Evolutionary conservation across 2,888 invertebrate species (phyloP).

Genomic region (Pammene aurita): DNA sequence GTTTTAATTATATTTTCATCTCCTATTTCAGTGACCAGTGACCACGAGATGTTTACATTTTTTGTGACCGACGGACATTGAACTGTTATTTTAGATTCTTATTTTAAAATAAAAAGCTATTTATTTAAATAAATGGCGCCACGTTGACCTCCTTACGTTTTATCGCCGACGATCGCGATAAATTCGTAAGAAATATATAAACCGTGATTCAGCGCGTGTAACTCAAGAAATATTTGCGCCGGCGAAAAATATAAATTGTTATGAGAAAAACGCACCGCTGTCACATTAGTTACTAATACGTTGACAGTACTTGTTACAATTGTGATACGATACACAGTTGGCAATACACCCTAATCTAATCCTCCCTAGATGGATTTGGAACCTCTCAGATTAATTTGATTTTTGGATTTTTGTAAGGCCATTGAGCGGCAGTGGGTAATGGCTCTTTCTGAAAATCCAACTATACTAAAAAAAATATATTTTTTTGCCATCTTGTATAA

Average conservation of each 20-base stretch:
- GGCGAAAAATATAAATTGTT: conserved; percentile 35
- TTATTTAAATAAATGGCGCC: conserved; percentile 59
- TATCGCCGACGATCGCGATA: conserved; percentile 68
- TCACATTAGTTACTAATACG: conserved; percentile 11
- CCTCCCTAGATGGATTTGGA: neutral
- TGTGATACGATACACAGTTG: conserved; percentile 6
- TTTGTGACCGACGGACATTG: conserved; percentile 46
- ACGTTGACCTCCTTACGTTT: conserved; percentile 74
- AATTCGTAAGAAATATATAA: conserved; percentile 65
- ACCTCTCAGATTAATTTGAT: too few species aligned
- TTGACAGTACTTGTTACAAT: conserved; percentile 1
- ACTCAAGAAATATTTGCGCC: conserved; percentile 69
- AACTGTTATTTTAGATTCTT: conserved; percentile 46
- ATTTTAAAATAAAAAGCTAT: conserved; percentile 54
- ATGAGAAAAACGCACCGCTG: neutral
- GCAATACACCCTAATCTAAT: neutral
- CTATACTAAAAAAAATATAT: too few species aligned
- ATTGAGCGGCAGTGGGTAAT: too few species aligned
- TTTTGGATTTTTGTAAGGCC: too few species aligned
- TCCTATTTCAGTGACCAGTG: conserved; percentile 30
- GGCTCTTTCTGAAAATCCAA: too few species aligned
- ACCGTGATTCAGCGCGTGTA: conserved; percentile 56
- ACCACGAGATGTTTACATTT: conserved; percentile 42
- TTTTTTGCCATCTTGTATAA: too few species aligned
- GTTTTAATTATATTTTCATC: neutral